Conservation (phyloP, 2,797 vertebrate genomes). For the Mergus octosetaceus region DNA sequence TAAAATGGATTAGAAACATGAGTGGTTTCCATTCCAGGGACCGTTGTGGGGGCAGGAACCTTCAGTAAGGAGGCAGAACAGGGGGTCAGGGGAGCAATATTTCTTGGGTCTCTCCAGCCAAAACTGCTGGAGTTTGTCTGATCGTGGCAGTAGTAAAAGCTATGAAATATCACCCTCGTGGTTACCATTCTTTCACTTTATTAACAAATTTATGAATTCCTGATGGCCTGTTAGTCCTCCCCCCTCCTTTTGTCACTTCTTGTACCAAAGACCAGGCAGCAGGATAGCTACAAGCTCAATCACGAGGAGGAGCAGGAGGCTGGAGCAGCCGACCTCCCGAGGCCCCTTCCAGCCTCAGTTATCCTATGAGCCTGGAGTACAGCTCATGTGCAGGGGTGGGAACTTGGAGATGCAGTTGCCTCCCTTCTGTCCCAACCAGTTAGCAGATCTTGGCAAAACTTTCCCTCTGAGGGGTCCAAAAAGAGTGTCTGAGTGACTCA, state of each 20-base stretch:
- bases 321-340: not conserved
- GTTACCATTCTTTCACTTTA: not conserved
- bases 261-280: not conserved
- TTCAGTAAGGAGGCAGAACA: not conserved
- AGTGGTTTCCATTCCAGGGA: not conserved
- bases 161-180: not conserved
- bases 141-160: not conserved
- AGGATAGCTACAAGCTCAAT: not conserved
- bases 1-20: not conserved
- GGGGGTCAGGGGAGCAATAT: not conserved
- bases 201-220: not conserved
- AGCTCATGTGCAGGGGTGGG: rapidly evolving
- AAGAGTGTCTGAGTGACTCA: too few species aligned
- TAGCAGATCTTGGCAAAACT: not conserved
- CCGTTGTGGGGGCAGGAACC: not conserved
- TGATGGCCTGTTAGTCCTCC: not conserved
- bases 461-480: not conserved
- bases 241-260: not conserved
- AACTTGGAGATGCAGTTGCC: not conserved
- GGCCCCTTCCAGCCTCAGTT: not conserved
- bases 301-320: not conserved
- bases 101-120: not conserved
- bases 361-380: not conserved
- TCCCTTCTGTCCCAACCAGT: not conserved
- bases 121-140: not conserved